Base-by-base conservation (phyloP, 2,113 vertebrate genomes). In the Lathamus discolor region DNA sequence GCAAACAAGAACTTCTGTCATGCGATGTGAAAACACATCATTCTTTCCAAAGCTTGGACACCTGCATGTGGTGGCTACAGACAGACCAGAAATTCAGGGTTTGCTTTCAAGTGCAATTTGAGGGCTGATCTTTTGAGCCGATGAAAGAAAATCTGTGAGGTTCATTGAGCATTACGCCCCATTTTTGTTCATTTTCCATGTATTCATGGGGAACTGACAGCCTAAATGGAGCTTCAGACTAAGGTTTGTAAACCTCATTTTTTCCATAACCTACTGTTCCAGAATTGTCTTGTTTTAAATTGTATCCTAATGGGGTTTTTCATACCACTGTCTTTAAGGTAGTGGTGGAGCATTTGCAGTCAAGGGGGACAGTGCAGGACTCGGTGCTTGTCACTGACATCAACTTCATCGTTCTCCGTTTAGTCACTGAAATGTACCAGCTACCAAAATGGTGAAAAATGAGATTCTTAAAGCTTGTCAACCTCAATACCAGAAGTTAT, bases 381-480 rank as follows among this genome's bases (percentile, higher is more conserved):
- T 88, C 1, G 0, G 69, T 79, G 77, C 67, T 63, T 70, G 49
- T 52, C 29, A 8, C 66, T 64, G 55, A 49, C n/a, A 0, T 72
- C 7, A 6, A 63, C 92, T 95, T 94, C 84, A 86, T 96, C 78
- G 66, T 92, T 92, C 77, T 83, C 52, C 17, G 54, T 83, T 86
- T 62, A 59, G 66, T 77, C 76, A 76, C 27, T 90, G 76, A 29
- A 93, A 92, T 51, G 69, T 86, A 84, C 90, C 83, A 81, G 59
- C 80, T 89, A 79, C 79, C 33, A 77, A 90, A 97, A 81, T 72
- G 75, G 77, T 93, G 87, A 97, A 93, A 97, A 96, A 96, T 92
- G 59, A 92, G 92, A 77, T 83, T 94, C 86, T 95, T 95, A 90
- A 94, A 93, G 94, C 77, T 88, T 96, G 94, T 95, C 94, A 96